phyloP scores from a whole-genome alignment of 2,797 vertebrate genomes.

The Synaphobranchus kaupii region DNA sequence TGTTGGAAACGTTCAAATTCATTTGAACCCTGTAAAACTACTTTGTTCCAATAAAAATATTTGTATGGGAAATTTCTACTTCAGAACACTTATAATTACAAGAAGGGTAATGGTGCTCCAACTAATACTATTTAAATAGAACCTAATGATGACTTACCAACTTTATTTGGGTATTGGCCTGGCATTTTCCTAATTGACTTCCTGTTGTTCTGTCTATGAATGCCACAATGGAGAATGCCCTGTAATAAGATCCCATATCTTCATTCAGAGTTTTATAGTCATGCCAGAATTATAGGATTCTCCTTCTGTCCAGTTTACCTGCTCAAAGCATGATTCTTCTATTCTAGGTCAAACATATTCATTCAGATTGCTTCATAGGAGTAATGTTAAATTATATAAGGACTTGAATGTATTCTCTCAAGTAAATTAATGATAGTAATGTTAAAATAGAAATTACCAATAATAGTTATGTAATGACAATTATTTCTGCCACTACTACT shows the following conservation, averaged over 20 bases:
- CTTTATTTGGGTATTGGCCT: not conserved
- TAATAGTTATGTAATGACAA: not conserved
- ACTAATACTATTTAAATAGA: not conserved
- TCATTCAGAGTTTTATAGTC: not conserved
- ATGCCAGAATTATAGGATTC: not conserved
- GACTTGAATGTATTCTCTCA: not conserved
- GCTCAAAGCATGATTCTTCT: not conserved
- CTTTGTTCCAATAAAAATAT: not conserved
- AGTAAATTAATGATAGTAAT: not conserved
- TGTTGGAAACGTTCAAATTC: not conserved
- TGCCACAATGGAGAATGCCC: not conserved
- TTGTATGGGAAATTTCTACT: not conserved
- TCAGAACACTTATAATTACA: not conserved
- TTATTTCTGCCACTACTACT: not conserved
- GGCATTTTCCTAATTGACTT: not conserved
- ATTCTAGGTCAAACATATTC: not conserved
- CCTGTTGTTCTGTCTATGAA: not conserved
- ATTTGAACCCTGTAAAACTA: not conserved
- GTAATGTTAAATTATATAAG: not conserved
- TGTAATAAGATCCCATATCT: not conserved
- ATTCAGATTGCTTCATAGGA: not conserved
- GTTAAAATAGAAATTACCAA: not conserved
- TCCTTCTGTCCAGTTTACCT: not conserved
- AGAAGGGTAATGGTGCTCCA: not conserved
- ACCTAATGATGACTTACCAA: not conserved